A percentile compares a stretch with the other conserved stretches of the same genome.
These are phyloP conservation scores for Polyploca ridens DNA, from an alignment of 2,888 invertebrate species.

Conservation along the genomic window DNA sequence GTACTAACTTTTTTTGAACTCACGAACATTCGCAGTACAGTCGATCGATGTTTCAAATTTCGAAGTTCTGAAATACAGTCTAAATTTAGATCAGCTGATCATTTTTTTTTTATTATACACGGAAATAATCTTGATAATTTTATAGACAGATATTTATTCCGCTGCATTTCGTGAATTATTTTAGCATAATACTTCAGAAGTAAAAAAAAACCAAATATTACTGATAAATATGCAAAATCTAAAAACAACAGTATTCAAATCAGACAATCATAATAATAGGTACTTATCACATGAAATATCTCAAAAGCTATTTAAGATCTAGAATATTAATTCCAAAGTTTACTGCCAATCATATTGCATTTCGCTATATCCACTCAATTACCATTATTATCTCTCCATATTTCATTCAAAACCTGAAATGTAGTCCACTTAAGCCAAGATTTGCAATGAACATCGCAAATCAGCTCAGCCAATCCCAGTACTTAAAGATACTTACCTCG, in stretches of 20 bases:
- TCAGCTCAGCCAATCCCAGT: slow-evolving; percentile 4
- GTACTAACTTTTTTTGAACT: no score
- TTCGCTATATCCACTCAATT: neutral
- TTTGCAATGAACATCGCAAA: slow-evolving; percentile 4
- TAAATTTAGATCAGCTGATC: no score
- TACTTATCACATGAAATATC: neutral
- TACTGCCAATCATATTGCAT: neutral
- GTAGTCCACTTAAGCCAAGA: neutral
- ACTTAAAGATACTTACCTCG: neutral
- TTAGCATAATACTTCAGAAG: no score
- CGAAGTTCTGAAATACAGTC: no score
- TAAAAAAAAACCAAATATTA: no score
- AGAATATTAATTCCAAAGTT: neutral
- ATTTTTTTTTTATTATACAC: no score
- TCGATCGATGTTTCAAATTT: no score
- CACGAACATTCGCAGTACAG: no score
- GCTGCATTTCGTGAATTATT: no score
- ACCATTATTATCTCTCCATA: neutral
- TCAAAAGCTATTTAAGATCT: neutral
- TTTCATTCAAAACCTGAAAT: slow-evolving; percentile 6
- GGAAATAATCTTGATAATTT: no score
- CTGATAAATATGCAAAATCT: no score
- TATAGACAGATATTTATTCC: no score
- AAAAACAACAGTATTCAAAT: neutral
- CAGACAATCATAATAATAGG: neutral